Conservation (phyloP, 2,888 invertebrate genomes). For the Tubulanus polymorphus region DNA sequence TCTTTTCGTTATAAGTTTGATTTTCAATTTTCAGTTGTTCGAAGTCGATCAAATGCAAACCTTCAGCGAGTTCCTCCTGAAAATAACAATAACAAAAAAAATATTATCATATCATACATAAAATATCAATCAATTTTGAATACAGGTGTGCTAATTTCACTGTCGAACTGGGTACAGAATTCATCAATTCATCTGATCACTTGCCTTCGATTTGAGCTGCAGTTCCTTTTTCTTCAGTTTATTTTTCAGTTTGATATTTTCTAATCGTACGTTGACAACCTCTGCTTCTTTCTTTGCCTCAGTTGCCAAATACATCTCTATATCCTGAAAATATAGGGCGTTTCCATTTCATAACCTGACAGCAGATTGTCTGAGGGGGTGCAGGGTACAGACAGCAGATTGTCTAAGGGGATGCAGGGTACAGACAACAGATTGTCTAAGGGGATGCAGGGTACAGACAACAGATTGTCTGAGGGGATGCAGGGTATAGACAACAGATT, state of each 20-base stretch:
- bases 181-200: background rate
- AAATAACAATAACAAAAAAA: constrained; percentile 7
- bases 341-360: no score
- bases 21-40: constrained; percentile 61
- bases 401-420: no score
- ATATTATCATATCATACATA: no score
- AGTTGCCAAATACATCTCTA: constrained; percentile 40
- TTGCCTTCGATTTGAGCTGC: constrained; percentile 50
- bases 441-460: no score
- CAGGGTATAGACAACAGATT: no score
- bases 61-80: constrained; percentile 57
- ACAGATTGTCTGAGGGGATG: no score
- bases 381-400: no score
- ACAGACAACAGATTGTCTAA: no score
- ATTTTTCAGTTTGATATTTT: constrained; percentile 53
- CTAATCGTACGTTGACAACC: constrained; percentile 46
- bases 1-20: constrained; percentile 58
- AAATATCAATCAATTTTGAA: no score
- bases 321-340: constrained; percentile 37
- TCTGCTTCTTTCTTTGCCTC: constrained; percentile 46
- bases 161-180: no score
- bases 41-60: constrained; percentile 58
- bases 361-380: no score
- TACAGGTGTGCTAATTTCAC: no score
- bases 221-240: constrained; percentile 51